Evolutionary conservation across 2,797 vertebrate genomes (phyloP), one percentile per base, ranked within the genome.

Genomic region (Choloepus didactylus): DNA sequence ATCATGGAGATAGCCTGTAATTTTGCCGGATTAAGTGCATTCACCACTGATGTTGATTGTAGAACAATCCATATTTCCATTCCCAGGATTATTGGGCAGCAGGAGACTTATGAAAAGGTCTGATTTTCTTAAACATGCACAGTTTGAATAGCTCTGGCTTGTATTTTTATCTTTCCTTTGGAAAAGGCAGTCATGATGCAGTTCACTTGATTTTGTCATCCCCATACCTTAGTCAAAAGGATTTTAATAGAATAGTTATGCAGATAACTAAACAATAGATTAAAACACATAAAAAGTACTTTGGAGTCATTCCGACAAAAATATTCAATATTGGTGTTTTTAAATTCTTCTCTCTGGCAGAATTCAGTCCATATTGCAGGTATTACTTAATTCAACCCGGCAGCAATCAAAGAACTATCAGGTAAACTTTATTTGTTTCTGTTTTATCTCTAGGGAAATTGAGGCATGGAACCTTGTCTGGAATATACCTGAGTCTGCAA

Each of bases 231-330:
- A 38, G 19, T 93, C 31, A 88, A 66, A 88, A 92, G 41, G 49
- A 89, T 35, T 87, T 82, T 87, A 91, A 87, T 46, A 92, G n/a
- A 76, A 31, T 44, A 25, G 21, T 76, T 96, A 85, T 83, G 19
- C 31, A 96, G 84, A 91, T 66, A 76, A 19, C 9, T 90, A 94
- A 83, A 89, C 38, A 67, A 6, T 77, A 21, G 25, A 44, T 92
- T 91, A 93, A 92, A 94, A 85, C 93, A 83, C 29, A 72, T n/a
- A n/a, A 92, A 89, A 92, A 95, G 60, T 29, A 0, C 62, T 89
- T 80, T 76, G 54, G n/a, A 86, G 76, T 82, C 38, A 80, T 80
- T 96, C 66, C 21, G 54, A 29, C 79, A 88, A 75, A 91, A 72
- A 83, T 31, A 91, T 82, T 60, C 59, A 92, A 44, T 64, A n/a